Evolutionary conservation across 2,888 invertebrate species (phyloP), one percentile per base, ranked within the genome.

Genomic region (Agrochola litura): DNA sequence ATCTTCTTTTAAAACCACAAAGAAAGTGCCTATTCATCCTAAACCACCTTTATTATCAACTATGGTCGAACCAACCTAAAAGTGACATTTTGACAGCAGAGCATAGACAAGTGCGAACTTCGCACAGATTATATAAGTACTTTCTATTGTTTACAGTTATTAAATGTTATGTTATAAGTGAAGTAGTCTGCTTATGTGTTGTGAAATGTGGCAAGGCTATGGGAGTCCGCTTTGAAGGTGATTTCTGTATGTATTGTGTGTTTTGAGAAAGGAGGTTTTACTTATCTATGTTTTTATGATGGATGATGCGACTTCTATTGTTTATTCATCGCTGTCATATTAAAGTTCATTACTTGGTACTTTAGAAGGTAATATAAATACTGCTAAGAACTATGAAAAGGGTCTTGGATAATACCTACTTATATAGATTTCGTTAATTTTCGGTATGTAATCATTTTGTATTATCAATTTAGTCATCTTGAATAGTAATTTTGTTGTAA

Each of bases 111-210:
- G 81, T 65, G 79, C 65, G 68, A 76, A 68, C 8, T 81, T 90
- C 90, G 87, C 89, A 89, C 43, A 78, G 83, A 83, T 81, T 83
- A 78, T 22, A 67, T 92, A 91, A 91, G 81, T 61, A 84, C 93
- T 93, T 93, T 93, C 93, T 92, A 92, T 93, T 92, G 91, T 92
- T 89, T 88, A 84, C 78, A 73, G 79, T 83, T 81, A 82, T 80
- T 79, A 76, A 80, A 79, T 81, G 43, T 81, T 71, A 79, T 79
- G 77, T 81, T 88, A 70, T 75, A 30, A 30, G 41, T 84, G 12
- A 54, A 74, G 71, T 77, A 69, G 43, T 66, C 46, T 65, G 46
- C 43, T 25, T 58, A 22, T 37, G 37, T 76, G 49, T 77, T 77
- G 65, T 69, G 72, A 82, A 85, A 85, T 77, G 30, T 85, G 22